Evolutionary conservation across 2,797 vertebrate genomes (phyloP).

Genomic region (Psittacula echo): DNA sequence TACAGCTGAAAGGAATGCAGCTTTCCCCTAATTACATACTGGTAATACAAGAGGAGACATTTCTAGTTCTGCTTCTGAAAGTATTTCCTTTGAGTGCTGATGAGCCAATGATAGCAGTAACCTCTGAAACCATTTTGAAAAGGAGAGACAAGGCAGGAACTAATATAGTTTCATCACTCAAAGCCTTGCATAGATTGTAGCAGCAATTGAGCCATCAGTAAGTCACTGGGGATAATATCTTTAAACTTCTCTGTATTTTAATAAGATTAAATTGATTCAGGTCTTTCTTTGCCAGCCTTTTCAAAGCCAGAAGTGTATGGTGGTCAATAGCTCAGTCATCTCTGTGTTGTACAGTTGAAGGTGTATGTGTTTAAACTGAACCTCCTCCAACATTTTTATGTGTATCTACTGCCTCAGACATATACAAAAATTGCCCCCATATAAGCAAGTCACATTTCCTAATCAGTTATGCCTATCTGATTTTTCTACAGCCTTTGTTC

Average conservation of each 20-base stretch:
- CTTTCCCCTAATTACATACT: slow-evolving; percentile 55
- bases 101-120: slow-evolving; percentile 51
- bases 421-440: neutral
- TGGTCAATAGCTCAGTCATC: slow-evolving; percentile 23
- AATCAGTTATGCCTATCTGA: slow-evolving; percentile 26
- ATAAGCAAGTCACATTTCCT: neutral
- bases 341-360: neutral
- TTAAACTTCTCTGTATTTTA: slow-evolving; percentile 41
- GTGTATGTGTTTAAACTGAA: neutral
- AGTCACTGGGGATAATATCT: slow-evolving; percentile 33
- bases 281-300: slow-evolving; percentile 24
- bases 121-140: slow-evolving; percentile 48
- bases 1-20: slow-evolving; percentile 60
- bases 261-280: slow-evolving; percentile 20
- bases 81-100: slow-evolving; percentile 61
- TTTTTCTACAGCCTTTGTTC: slow-evolving; percentile 63
- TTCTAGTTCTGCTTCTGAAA: slow-evolving; percentile 65
- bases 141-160: slow-evolving; percentile 30
- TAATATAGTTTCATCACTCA: slow-evolving; percentile 44
- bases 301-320: neutral
- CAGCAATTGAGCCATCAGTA: slow-evolving; percentile 50
- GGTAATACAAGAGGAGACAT: slow-evolving; percentile 60
- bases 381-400: neutral
- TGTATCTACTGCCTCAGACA: neutral
- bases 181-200: slow-evolving; percentile 12